Conservation (phyloP, 2,113 vertebrate species). For the Tylochromis polylepis region DNA sequence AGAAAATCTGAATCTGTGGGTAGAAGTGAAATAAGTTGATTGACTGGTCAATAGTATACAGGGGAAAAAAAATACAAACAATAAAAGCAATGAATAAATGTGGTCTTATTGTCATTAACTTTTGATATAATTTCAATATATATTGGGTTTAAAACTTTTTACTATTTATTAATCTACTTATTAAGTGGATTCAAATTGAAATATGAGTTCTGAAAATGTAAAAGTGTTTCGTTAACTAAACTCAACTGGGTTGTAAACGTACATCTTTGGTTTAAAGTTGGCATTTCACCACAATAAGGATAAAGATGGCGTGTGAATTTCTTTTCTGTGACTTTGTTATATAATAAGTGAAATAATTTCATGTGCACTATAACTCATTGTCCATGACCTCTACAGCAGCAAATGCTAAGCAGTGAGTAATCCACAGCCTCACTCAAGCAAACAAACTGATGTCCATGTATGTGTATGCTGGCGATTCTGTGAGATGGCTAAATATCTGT, state of each 20-base stretch:
- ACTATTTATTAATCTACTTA: neutral
- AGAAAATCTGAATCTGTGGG: neutral
- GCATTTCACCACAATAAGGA: neutral
- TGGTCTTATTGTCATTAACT: neutral
- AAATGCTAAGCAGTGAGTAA: neutral
- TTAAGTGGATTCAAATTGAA: neutral
- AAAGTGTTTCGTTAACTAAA: neutral
- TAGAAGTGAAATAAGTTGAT: neutral
- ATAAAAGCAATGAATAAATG: neutral
- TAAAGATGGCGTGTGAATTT: neutral
- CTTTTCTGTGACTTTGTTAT: neutral
- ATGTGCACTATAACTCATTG: neutral
- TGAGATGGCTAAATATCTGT: neutral
- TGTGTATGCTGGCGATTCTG: neutral
- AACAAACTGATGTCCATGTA: neutral
- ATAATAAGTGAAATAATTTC: neutral
- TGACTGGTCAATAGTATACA: neutral
- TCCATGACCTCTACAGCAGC: neutral
- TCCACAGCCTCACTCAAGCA: neutral
- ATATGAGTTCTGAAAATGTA: neutral
- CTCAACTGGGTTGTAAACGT: neutral
- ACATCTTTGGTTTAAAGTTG: neutral
- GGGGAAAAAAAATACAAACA: fast-evolving
- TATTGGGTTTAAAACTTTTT: neutral
- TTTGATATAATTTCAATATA: neutral